Base-by-base conservation (phyloP, 2,113 vertebrate species). In the Elaphurus davidianus region DNA sequence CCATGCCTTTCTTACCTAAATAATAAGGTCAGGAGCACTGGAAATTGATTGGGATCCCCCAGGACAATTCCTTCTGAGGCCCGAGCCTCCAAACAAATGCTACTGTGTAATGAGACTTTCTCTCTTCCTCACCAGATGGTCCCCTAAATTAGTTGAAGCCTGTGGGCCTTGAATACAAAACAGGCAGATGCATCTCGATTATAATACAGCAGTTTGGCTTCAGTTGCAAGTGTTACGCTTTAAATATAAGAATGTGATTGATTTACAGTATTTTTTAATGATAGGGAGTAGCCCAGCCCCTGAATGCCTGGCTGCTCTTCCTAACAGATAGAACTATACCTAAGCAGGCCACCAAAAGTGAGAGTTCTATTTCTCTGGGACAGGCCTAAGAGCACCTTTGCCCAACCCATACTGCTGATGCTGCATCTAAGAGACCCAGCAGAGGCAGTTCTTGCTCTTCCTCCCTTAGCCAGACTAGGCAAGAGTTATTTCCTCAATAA, bases 91-190 rank as follows among this genome's bases (percentile, higher is more conserved):
- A 82, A 94, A 91, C 47, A 59, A 95, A 94, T 87, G 54, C 30
- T 47, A 76, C 55, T 94, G 60, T 78, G 83, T 87, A 97, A 71
- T 82, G 40, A 94, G 87, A 97, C 36, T 95, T 79, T 78, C 91
- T 92, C 23, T 90, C 71, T 94, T 95, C 45, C 67, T 87, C 40
- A 97, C 45, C 91, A 96, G 91, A 96, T 91, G 87, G 82, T 87
- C 54, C 54, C 59, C 76, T 83, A 87, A 97, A 87, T 97, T 94
- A 87, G 91, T 94, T 96, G 59, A 96, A 93, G 91, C 82, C 91
- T 96, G 30, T 76, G 91, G 87, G 82, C 74, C 94, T 94, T 94
- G 93, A 96, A 97, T 91, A 96, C 91, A 94, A 92, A 88, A 84
- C 40, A 85, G 64, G 88, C 14, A 0, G 62, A 92, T 96, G 64